Evolutionary conservation across 30 jellyfish, hydroid and myxozoan species (phyloP), one percentile per base, ranked within the genome.

Genomic region (Cassiopea andromeda): DNA sequence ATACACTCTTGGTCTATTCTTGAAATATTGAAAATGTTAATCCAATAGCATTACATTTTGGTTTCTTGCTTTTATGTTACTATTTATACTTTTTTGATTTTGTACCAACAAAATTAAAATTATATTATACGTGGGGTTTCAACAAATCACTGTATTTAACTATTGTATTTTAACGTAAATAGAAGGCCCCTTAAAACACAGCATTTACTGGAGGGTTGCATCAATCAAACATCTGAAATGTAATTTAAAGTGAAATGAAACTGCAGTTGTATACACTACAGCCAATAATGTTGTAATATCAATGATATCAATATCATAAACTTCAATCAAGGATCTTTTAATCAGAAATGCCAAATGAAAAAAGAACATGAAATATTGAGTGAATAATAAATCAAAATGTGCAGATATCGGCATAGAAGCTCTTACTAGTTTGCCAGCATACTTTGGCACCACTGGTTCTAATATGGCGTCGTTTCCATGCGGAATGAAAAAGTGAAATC

Each of bases 1-100:
- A 77, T 78, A 57, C 87, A 45, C 75, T 73, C 87, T 78, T 78
- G 87, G 49, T 78, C 87, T 74, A 27, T 27, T 27, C 38, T 27
- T 27, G 38, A 27, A 27, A 27, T 27, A 27, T 27, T 27, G 38
- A 27, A 27, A 27, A 27, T 27, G 38, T 27, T 27, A 27, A 27
- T 27, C 38, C 38, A 27, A 27, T 27, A 27, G 38, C 38, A 27
- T 27, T 27, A 27, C 38, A 27, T 27, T 27, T 27, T 27, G 38
- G 38, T 27, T 27, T 27, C 38, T 27, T 27, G 38, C 38, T 27
- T 27, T 27, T 27, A 27, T 27, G 38, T 27, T 27, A 27, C 38
- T 27, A 27, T 27, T 27, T 27, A 27, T 27, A 27, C 38, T 27
- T 27, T 27, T 27, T 27, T 27, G 38, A 27, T 27, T 27, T 27